phyloP scores from a whole-genome alignment of 2,797 vertebrate genomes.

The Macropodus opercularis region DNA sequence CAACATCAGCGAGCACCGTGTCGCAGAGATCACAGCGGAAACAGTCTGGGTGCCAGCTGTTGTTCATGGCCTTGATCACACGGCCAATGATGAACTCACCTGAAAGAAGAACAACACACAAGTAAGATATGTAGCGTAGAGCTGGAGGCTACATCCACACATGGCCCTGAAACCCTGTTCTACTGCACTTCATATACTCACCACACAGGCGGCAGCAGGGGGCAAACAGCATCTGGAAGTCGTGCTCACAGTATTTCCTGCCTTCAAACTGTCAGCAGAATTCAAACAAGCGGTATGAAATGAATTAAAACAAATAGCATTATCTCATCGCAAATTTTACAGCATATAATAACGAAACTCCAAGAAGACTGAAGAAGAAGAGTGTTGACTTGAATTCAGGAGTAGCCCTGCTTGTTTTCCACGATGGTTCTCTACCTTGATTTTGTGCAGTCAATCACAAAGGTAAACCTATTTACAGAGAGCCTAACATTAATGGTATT shows the following conservation, averaged over 20 bases:
- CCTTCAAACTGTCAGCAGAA: conserved; percentile 89
- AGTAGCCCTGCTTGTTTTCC: too few relatives aligned
- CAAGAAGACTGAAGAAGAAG: too few relatives aligned
- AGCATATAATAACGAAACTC: too few relatives aligned
- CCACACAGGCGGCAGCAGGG: conserved; percentile 98
- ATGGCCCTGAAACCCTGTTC: neutral
- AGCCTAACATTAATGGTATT: conserved; percentile 18
- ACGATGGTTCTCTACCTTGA: too few relatives aligned
- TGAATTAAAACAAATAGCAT: neutral
- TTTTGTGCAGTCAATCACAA: too few relatives aligned
- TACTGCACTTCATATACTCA: conserved; percentile 77
- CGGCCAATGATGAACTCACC: conserved; percentile 98
- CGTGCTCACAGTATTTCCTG: conserved; percentile 98
- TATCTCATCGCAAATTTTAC: neutral
- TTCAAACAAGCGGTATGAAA: conserved; percentile 7
- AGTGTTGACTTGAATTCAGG: too few relatives aligned
- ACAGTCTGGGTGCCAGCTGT: conserved; percentile 98
- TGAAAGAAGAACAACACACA: conserved; percentile 49
- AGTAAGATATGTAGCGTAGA: neutral
- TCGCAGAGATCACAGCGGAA: conserved; percentile 97
- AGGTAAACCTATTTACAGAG: neutral
- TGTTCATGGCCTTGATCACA: conserved; percentile 99
- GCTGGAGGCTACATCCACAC: neutral
- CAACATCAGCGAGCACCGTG: conserved; percentile 92
- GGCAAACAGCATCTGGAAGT: conserved; percentile 99